Evolutionary conservation across 2,113 vertebrate species (phyloP).

Genomic region (Mandrillus leucophaeus): DNA sequence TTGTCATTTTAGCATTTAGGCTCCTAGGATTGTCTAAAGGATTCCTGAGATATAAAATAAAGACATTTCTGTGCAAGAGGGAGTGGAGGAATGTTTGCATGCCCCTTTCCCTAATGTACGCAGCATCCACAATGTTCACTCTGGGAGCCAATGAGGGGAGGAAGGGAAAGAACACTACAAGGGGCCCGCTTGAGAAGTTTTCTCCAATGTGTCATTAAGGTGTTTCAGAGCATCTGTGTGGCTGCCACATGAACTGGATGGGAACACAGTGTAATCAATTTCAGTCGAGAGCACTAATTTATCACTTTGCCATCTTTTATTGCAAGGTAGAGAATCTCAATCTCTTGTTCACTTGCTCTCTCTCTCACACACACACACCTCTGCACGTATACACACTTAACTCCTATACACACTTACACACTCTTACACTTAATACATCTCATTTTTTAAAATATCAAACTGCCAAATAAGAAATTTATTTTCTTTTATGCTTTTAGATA

Average conservation of each 20-base stretch:
- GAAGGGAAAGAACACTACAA: constrained; percentile 43
- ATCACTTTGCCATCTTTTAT: constrained; percentile 97
- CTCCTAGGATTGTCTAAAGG: constrained; percentile 59
- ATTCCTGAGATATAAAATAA: constrained; percentile 46
- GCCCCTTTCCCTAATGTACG: background rate
- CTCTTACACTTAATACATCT: background rate
- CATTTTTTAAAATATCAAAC: background rate
- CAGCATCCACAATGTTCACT: background rate
- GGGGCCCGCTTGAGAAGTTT: constrained; percentile 81
- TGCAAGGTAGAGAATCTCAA: constrained; percentile 86
- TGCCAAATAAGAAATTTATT: constrained; percentile 48
- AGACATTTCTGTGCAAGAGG: background rate
- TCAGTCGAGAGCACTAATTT: constrained; percentile 97
- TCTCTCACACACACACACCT: background rate
- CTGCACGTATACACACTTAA: background rate
- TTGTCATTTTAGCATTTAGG: constrained; percentile 74
- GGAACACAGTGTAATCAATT: constrained; percentile 98
- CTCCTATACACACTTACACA: background rate
- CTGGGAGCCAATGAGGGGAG: background rate
- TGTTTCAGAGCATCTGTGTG: constrained; percentile 95
- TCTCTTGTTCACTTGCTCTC: background rate
- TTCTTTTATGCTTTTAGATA: background rate
- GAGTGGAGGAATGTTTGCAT: background rate
- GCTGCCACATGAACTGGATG: constrained; percentile 92
- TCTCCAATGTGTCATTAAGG: constrained; percentile 94